phyloP scores from a whole-genome alignment of 37 sponge, comb jelly and placozoan species.

The Hormiphora californensis region DNA sequence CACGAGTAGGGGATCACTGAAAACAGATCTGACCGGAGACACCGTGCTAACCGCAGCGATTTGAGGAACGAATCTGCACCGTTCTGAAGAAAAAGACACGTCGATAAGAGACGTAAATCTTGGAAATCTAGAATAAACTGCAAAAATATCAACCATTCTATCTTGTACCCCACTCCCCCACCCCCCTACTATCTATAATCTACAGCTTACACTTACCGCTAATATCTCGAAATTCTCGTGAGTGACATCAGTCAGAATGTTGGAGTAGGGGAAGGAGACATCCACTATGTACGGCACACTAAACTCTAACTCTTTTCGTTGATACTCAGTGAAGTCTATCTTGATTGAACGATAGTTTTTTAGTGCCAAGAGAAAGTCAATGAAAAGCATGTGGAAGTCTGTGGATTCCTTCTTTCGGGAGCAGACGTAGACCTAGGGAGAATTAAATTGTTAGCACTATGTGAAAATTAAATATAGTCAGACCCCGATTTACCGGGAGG shows the following conservation, averaged over 20 bases:
- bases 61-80: not conserved
- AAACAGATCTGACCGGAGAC: slow-evolving; percentile 21
- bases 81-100: not conserved
- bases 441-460: not conserved
- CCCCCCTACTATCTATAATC: too few species aligned
- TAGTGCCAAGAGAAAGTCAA: slow-evolving; percentile 29
- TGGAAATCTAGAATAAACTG: too few species aligned
- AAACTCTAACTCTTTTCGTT: not conserved
- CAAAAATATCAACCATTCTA: too few species aligned
- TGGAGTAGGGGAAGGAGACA: slow-evolving; percentile 33
- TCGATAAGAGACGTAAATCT: too few species aligned
- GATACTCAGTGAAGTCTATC: not conserved
- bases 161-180: too few species aligned
- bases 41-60: not conserved
- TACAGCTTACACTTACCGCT: too few species aligned
- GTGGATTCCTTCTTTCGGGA: not conserved
- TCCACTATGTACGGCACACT: not conserved
- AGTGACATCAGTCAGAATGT: not conserved
- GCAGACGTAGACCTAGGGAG: not conserved
- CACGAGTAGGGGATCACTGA: not conserved
- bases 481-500: not conserved
- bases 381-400: not conserved
- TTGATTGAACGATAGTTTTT: not conserved
- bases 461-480: not conserved
- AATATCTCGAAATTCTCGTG: not conserved